A percentile compares a stretch with the other conserved stretches of the same genome.
phyloP scores from a whole-genome alignment of 2,797 vertebrate species.

The Notolepis coatsorum region DNA sequence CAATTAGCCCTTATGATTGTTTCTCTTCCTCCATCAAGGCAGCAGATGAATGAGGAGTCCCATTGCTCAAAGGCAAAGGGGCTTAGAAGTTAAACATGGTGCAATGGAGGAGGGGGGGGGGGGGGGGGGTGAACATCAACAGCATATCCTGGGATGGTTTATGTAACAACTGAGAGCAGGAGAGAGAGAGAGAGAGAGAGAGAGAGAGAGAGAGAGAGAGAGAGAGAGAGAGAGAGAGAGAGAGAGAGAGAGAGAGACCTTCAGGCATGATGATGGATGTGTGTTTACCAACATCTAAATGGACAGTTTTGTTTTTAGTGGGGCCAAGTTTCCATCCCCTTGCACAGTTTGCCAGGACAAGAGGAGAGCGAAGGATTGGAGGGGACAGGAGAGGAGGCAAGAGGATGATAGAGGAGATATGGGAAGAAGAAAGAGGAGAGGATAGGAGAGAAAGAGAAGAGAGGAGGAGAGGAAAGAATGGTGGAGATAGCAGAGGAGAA shows the following conservation, averaged over 20 bases:
- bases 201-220: not conserved
- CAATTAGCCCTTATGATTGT: constrained; percentile 41
- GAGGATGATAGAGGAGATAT: not conserved
- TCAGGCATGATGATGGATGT: not conserved
- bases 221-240: not conserved
- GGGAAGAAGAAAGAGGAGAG: not conserved
- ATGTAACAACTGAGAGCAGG: constrained; percentile 20
- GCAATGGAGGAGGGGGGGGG: constrained; percentile 10
- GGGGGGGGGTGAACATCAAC: constrained; percentile 7
- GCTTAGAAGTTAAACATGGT: constrained; percentile 10
- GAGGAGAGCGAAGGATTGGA: not conserved
- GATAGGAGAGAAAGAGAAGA: not conserved
- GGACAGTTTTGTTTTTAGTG: constrained; percentile 3
- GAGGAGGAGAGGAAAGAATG: too few relatives aligned
- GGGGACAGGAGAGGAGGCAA: too few relatives aligned
- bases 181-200: not conserved
- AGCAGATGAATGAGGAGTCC: not conserved
- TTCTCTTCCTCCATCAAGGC: constrained; percentile 28
- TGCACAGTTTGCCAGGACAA: not conserved
- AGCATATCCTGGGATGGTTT: constrained; percentile 32
- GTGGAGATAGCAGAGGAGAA: too few relatives aligned
- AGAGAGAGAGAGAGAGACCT: not conserved
- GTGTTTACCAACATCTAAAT: not conserved
- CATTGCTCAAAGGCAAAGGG: constrained; percentile 20
- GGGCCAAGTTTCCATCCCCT: constrained; percentile 20